Conservation (phyloP, 2,113 vertebrate genomes). For the Electrona antarctica region DNA sequence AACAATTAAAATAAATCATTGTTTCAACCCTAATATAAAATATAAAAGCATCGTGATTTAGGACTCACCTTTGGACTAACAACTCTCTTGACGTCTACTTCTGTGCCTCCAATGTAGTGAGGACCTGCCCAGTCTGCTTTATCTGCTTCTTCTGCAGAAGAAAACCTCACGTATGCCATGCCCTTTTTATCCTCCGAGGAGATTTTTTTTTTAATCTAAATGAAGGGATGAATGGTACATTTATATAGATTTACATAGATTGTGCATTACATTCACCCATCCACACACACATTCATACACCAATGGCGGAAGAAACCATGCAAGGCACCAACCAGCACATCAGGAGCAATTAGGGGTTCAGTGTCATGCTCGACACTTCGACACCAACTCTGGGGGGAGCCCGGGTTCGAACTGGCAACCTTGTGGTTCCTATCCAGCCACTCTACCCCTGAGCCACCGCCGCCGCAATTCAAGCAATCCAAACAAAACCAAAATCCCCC, state of each 20-base stretch:
- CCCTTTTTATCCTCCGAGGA: neutral
- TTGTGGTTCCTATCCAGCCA: too few species aligned
- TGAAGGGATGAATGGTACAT: too few species aligned
- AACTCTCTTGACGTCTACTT: constrained; percentile 48
- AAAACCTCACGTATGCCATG: constrained; percentile 58
- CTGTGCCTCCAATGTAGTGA: constrained; percentile 52
- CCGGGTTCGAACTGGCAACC: too few species aligned
- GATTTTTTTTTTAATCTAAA: constrained; percentile 43
- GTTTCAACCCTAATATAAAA: neutral
- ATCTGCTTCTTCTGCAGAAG: constrained; percentile 57
- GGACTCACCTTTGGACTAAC: constrained; percentile 60
- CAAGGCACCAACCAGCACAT: too few species aligned
- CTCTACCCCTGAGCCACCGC: too few species aligned
- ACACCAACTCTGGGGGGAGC: too few species aligned
- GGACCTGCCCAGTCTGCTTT: constrained; percentile 49
- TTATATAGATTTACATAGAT: too few species aligned
- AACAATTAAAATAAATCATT: neutral
- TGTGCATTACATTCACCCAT: too few species aligned
- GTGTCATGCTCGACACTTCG: too few species aligned
- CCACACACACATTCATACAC: too few species aligned
- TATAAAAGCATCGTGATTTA: neutral
- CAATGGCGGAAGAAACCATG: too few species aligned
- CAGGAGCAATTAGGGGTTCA: too few species aligned
- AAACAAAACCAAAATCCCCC: neutral
- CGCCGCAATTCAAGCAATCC: neutral